Evolutionary conservation across 2,888 invertebrate genomes (phyloP).

Genomic region (Prenolepis imparis): DNA sequence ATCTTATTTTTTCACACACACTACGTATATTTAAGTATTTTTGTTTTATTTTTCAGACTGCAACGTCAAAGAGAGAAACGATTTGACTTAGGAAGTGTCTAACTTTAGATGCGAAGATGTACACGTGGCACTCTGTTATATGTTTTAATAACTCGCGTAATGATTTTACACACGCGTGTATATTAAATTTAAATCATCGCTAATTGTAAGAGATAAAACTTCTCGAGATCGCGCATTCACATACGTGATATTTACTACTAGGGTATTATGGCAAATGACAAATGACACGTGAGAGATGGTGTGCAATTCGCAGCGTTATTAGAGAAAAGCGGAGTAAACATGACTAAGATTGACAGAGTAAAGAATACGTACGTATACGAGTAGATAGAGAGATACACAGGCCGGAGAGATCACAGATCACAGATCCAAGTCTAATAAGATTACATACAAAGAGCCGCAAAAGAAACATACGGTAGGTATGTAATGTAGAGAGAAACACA

Average conservation of each 20-base stretch:
- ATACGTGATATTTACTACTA: slow-evolving; percentile 24
- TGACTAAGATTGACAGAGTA: slow-evolving; percentile 76
- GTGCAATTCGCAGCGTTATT: slow-evolving; percentile 41
- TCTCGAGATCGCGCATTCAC: not conserved
- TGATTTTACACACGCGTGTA: not conserved
- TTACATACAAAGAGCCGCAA: slow-evolving; percentile 66
- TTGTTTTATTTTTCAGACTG: not conserved
- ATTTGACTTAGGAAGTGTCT: not conserved
- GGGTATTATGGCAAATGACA: slow-evolving; percentile 34
- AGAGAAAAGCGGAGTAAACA: slow-evolving; percentile 63
- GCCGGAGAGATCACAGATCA: slow-evolving; percentile 80
- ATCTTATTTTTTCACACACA: not conserved
- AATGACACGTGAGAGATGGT: slow-evolving; percentile 25
- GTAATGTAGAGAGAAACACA: slow-evolving; percentile 19
- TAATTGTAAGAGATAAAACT: not conserved
- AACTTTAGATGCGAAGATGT: not conserved
- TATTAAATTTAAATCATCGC: slow-evolving; percentile 10
- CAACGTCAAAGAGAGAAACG: no score
- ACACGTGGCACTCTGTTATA: slow-evolving; percentile 9
- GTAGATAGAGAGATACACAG: slow-evolving; percentile 83
- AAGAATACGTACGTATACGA: slow-evolving; percentile 84
- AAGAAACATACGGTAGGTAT: slow-evolving; percentile 61
- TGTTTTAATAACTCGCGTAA: not conserved
- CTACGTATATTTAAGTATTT: not conserved
- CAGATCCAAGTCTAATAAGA: slow-evolving; percentile 78